Evolutionary conservation across 2,888 invertebrate species (phyloP).

Genomic region (Patella pellucida): DNA sequence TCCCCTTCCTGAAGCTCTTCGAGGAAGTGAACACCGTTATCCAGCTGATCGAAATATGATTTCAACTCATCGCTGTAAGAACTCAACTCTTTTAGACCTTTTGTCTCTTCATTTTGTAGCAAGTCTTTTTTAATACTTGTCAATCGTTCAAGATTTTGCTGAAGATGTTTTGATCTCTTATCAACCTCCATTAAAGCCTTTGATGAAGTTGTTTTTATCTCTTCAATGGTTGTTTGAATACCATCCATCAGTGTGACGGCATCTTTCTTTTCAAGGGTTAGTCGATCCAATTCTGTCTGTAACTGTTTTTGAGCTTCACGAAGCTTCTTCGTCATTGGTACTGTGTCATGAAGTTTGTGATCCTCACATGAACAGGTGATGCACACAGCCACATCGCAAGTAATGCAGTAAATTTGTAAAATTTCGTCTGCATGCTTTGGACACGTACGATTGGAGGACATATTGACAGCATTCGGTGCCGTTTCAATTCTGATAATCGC

Average conservation of each 20-base stretch:
- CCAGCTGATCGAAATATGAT: constrained; percentile 39
- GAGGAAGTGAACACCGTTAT: constrained; percentile 48
- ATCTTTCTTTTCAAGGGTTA: constrained; percentile 40
- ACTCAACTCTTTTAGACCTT: constrained; percentile 38
- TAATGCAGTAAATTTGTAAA: constrained; percentile 56
- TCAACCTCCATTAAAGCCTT: constrained; percentile 40
- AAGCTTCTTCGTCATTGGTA: constrained; percentile 52
- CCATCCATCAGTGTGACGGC: constrained; percentile 36
- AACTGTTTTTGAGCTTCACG: constrained; percentile 43
- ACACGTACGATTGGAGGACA: constrained; percentile 48
- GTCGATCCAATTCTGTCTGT: constrained; percentile 49
- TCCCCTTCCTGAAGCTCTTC: constrained; percentile 57
- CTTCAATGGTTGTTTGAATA: constrained; percentile 40
- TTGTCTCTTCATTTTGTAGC: constrained; percentile 40
- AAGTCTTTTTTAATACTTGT: constrained; percentile 39
- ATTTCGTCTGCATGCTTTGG: constrained; percentile 47
- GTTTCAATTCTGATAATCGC: constrained; percentile 58
- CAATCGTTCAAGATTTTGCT: constrained; percentile 39
- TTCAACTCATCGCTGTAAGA: constrained; percentile 42
- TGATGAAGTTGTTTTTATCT: constrained; percentile 38
- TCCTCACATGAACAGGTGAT: constrained; percentile 53
- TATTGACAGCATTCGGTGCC: constrained; percentile 37
- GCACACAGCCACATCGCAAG: constrained; percentile 53
- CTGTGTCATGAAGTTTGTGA: constrained; percentile 54
- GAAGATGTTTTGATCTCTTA: constrained; percentile 40